Percentiles rank a stretch among this genome's conserved stretches.
phyloP scores from a whole-genome alignment of 64 coral and sea anemone species.

The Acropora yongei region DNA sequence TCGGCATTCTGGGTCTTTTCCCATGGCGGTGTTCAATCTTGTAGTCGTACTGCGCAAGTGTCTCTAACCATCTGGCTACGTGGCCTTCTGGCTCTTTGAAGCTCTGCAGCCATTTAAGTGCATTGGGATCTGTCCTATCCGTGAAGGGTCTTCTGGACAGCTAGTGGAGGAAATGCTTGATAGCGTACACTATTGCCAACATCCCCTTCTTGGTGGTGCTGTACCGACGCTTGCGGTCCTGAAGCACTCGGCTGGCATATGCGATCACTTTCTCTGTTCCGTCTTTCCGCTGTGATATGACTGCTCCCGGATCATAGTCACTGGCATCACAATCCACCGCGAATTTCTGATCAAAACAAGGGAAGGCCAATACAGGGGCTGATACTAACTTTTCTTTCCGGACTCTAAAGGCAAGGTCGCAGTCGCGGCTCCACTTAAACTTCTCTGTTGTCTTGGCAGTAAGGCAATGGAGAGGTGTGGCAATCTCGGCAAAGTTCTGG shows the following conservation, averaged over 20 bases:
- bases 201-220: slow-evolving; percentile 28
- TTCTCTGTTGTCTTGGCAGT: background rate
- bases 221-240: background rate
- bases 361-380: background rate
- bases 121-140: slow-evolving; percentile 34
- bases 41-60: too few relatives aligned
- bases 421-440: too few relatives aligned
- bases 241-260: slow-evolving; percentile 12
- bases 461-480: slow-evolving; percentile 1
- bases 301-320: background rate
- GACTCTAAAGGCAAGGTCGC: too few relatives aligned
- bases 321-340: slow-evolving; percentile 10
- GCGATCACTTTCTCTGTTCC: slow-evolving; percentile 4
- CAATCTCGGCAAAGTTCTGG: background rate
- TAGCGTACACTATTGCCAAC: slow-evolving; percentile 36
- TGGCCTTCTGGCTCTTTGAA: slow-evolving; percentile 42
- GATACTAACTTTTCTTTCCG: slow-evolving; percentile 16
- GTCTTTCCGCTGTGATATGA: background rate
- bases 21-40: too few relatives aligned
- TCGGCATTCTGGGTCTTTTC: too few relatives aligned
- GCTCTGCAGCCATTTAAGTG: slow-evolving; percentile 42
- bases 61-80: too few relatives aligned
- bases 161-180: slow-evolving; percentile 46
- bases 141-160: slow-evolving; percentile 25
- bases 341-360: too few relatives aligned